phyloP scores from a whole-genome alignment of 2,888 invertebrate genomes.

The Andrena marginata region DNA sequence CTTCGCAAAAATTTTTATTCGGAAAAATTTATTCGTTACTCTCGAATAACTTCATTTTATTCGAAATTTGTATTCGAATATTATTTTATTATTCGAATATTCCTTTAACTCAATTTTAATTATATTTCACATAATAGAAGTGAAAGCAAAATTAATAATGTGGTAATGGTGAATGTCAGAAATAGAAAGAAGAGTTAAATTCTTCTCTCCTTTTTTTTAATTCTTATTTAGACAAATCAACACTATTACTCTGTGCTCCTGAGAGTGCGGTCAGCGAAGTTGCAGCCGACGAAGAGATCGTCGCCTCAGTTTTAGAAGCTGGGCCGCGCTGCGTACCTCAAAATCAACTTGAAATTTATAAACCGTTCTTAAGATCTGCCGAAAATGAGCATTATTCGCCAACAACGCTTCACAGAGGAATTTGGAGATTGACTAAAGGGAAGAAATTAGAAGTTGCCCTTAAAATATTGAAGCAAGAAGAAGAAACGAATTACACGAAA shows the following conservation, averaged over 20 bases:
- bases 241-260: conserved; percentile 88
- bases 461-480: conserved; percentile 91
- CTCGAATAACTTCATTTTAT: too few relatives aligned
- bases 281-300: conserved; percentile 86
- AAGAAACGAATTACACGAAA: conserved; percentile 85
- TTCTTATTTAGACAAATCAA: conserved; percentile 88
- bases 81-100: too few relatives aligned
- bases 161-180: background rate
- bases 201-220: conserved; percentile 1
- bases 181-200: background rate
- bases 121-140: background rate
- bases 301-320: conserved; percentile 83
- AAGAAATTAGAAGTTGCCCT: conserved; percentile 93
- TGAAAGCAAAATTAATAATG: background rate
- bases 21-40: too few relatives aligned
- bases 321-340: conserved; percentile 89
- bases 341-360: conserved; percentile 89
- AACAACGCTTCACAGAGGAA: conserved; percentile 87
- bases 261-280: conserved; percentile 87
- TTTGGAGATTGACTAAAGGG: conserved; percentile 92
- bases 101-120: too few relatives aligned
- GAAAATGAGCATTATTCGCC: conserved; percentile 70
- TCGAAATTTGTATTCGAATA: too few relatives aligned
- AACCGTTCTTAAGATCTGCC: conserved; percentile 85
- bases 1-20: too few relatives aligned